Percentiles rank a stretch among this genome's conserved stretches.
Conservation (phyloP, 2,113 vertebrate species). For the Chauna torquata region DNA sequence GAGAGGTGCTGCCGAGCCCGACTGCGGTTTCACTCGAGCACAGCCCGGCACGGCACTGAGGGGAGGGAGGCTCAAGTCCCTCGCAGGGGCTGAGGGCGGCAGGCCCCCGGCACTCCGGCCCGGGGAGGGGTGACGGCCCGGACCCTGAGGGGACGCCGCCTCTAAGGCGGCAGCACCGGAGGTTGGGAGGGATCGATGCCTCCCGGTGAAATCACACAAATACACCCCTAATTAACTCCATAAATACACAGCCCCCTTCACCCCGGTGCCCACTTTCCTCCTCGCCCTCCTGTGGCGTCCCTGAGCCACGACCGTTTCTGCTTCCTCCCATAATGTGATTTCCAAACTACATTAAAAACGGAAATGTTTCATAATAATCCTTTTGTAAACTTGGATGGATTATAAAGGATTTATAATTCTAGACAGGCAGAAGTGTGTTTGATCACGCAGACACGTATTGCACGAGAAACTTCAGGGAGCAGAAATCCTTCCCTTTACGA, state of each 20-base stretch:
- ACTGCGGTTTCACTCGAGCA: background rate
- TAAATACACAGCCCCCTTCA: rapidly evolving
- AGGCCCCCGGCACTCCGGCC: too few species aligned
- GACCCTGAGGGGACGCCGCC: background rate
- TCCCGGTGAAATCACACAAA: rapidly evolving
- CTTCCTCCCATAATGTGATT: too few species aligned
- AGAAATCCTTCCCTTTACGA: background rate
- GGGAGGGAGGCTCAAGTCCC: rapidly evolving
- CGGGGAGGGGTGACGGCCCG: background rate
- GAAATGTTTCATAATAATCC: rapidly evolving
- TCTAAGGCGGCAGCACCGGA: too few species aligned
- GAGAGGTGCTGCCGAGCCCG: too few species aligned
- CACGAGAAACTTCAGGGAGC: rapidly evolving
- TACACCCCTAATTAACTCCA: too few species aligned
- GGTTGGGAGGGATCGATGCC: too few species aligned
- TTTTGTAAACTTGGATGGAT: too few species aligned
- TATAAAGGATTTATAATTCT: rapidly evolving
- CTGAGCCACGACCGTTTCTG: too few species aligned
- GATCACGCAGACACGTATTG: rapidly evolving
- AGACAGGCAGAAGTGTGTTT: background rate
- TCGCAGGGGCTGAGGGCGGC: too few species aligned
- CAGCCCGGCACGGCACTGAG: background rate
- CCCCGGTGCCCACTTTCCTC: too few species aligned
- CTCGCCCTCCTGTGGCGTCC: too few species aligned
- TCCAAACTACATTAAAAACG: background rate